A percentile compares a stretch with the other conserved stretches of the same genome.
Conservation (phyloP, 2,113 vertebrate genomes). For the Phalacrocorax brasilianus region DNA sequence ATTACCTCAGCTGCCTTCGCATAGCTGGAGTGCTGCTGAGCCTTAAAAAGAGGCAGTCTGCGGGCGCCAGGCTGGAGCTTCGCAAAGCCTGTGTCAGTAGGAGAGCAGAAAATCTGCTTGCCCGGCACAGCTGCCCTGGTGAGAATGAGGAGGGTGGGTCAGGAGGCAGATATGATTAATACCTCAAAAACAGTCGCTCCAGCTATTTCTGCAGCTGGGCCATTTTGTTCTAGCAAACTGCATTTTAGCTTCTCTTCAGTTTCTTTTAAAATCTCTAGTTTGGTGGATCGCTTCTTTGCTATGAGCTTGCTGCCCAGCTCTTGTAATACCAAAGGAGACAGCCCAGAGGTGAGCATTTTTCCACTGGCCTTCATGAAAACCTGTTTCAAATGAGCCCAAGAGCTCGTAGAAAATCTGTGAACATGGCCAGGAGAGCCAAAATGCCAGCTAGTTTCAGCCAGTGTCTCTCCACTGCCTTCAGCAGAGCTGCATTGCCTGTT, state of each 20-base stretch:
- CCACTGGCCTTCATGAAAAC: neutral
- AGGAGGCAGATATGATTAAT: neutral
- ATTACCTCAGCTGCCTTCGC: slow-evolving; percentile 38
- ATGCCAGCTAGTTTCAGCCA: neutral
- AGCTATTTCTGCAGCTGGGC: neutral
- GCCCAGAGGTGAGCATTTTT: neutral
- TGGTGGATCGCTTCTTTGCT: neutral
- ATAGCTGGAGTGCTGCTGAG: neutral
- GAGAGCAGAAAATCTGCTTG: slow-evolving; percentile 15
- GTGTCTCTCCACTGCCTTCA: neutral
- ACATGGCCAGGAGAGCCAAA: neutral
- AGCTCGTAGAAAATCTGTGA: neutral
- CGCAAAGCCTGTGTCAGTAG: neutral
- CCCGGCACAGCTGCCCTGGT: neutral
- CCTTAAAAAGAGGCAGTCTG: neutral
- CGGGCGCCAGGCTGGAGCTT: neutral
- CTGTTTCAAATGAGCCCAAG: neutral
- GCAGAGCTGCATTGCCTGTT: neutral
- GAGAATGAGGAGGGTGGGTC: neutral
- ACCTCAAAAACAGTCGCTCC: neutral
- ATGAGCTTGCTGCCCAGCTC: neutral
- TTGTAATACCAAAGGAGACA: neutral
- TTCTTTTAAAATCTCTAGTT: neutral
- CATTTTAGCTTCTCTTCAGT: neutral
- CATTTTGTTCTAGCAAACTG: neutral